Base-by-base conservation (phyloP, 1,140 invertebrate genomes). In the Steinernema khuongi region DNA sequence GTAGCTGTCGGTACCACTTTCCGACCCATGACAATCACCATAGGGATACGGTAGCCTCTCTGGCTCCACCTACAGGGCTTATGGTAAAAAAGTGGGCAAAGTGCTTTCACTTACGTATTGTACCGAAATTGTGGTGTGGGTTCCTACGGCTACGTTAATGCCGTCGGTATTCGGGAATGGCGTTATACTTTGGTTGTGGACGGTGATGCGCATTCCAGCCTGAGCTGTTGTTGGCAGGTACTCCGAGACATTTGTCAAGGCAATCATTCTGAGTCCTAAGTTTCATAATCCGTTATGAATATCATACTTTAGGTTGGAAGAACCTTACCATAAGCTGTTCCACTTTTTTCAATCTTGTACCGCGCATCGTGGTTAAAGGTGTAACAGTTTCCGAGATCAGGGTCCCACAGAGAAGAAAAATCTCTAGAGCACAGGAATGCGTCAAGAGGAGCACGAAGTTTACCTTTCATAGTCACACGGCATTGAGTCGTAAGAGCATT, bases 81-180 rank as follows among this genome's bases (percentile, higher is more conserved):
- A n/a, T n/a, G n/a, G n/a, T n/a, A 69, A 30, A 69, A 7, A 69
- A 33, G 4, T 50, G 7, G 19, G 19, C 11, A 69, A 30, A 14
- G 7, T 29, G 14, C 11, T 36, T 69, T 4, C 2, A n/a, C 68
- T 69, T 69, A 69, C 68, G 19, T 69, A 50, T 31, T 69, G 11
- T 19, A 29, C 41, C 14, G 68, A 33, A 50, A 69, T 33, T 4
- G 28, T 33, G 7, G 68, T 50, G 31, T 69, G 68, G 2, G 31
- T 69, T 2, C 68, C 68, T 4, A 69, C 68, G 7, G 31, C 68
- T 31, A 50, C 68, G 68, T 50, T 69, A 22, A 33, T 30, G 7
- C 68, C 68, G n/a, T 69, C 68, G 4, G 68, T 69, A 22, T 69
- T 69, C 31, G 68, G 68, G 68, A 69, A 69, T 4, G 68, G 68